Base-by-base conservation (phyloP, 2,113 vertebrate genomes). In the Tychaedon coryphoeus region DNA sequence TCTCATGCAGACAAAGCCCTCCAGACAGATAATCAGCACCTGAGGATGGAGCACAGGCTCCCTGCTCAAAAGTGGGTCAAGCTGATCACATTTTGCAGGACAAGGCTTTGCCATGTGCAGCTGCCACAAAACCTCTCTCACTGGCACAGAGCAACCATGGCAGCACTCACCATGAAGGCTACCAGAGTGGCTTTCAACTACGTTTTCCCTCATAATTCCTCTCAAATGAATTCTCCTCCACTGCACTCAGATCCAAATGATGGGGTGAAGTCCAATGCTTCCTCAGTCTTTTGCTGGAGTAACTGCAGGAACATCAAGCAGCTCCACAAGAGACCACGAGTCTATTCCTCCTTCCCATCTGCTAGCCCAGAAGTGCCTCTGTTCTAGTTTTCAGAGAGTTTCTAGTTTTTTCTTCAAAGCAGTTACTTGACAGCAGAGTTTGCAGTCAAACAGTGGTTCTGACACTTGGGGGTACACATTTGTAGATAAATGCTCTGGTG, bases 51-150 rank as follows among this genome's bases (percentile, higher is more conserved):
- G 58, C n/a, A 40, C 40, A 66, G 38, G 36, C 69, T 69, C 66
- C 88, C 67, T 78, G 65, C 60, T 75, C 78, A 34, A 43, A 97
- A 96, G 73, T 89, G 71, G 94, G 90, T 96, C 93, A 97, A 86
- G 87, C 87, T 90, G 82, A 89, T 90, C 77, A 80, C 0, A 0
- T 72, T 88, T 67, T 77, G 33, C 61, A 78, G 80, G 69, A 62
- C 25, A 45, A 47, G 5, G 2, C 60, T 92, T 67, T 75, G 71
- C 70, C 74, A 78, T 1, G 23, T 65, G 67, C 2, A 0, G 48
- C 88, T 83, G 64, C 83, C 14, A 10, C 56, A 58, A 78, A 57
- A 67, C 24, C 56, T 60, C 42, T 31, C 33, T 14, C 51, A 20
- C 3, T 61, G 76, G 50, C 84, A 87, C 81, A 61, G 43, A 57